Conservation (phyloP, 2,888 invertebrate species). For the Stegophylla sp. region DNA sequence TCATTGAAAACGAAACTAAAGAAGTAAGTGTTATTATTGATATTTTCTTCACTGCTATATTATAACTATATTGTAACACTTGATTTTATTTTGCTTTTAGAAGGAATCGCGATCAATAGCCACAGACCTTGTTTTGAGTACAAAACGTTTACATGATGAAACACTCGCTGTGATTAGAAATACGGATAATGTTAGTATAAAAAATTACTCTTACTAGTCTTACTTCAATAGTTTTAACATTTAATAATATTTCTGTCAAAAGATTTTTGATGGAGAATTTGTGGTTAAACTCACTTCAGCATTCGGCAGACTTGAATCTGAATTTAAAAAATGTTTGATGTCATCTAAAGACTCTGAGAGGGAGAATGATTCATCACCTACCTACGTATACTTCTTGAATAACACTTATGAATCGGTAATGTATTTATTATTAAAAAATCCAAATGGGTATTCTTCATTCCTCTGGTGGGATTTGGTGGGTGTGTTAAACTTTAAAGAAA, state of each 20-base stretch:
- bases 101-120: slow-evolving; percentile 77
- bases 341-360: slow-evolving; percentile 45
- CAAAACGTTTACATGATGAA: slow-evolving; percentile 75
- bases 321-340: slow-evolving; percentile 72
- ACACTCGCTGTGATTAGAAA: slow-evolving; percentile 72
- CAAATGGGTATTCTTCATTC: too few species aligned
- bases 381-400: slow-evolving; percentile 43
- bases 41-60: neutral
- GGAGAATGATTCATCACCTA: slow-evolving; percentile 17
- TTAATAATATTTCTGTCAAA: neutral
- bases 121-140: slow-evolving; percentile 75
- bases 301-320: slow-evolving; percentile 75
- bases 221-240: neutral
- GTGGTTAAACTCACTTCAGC: slow-evolving; percentile 68
- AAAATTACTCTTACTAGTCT: neutral
- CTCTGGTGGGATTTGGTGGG: too few species aligned
- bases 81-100: slow-evolving; percentile 63
- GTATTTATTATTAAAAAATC: too few species aligned
- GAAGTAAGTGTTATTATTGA: slow-evolving; percentile 27
- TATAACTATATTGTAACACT: neutral
- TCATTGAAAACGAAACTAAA: slow-evolving; percentile 33
- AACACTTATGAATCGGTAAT: slow-evolving; percentile 52
- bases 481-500: too few species aligned
- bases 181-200: slow-evolving; percentile 66
- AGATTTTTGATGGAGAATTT: slow-evolving; percentile 51